Conservation (phyloP, 2,113 vertebrate species). For the Poeciliopsis turrubarensis region DNA sequence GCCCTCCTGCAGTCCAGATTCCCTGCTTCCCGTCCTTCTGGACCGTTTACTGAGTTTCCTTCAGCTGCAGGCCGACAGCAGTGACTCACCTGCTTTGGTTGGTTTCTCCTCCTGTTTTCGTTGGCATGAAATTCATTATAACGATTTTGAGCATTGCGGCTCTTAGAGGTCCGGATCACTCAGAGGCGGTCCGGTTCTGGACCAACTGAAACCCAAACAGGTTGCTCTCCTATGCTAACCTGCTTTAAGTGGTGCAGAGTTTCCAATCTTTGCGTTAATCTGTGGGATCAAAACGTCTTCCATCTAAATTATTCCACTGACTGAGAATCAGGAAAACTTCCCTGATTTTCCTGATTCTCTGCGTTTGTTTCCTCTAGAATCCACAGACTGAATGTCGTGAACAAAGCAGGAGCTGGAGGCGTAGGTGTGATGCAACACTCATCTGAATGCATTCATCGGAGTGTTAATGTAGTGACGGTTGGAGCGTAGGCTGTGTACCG, state of each 20-base stretch:
- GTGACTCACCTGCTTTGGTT: background rate
- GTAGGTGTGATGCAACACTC: background rate
- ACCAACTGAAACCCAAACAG: background rate
- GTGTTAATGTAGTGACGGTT: background rate
- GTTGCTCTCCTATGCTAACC: background rate
- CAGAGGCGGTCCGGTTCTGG: too few species aligned
- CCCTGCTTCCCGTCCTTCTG: background rate
- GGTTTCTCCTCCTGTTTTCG: background rate
- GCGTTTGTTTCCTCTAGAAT: too few species aligned
- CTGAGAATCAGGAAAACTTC: too few species aligned
- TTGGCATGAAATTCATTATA: background rate
- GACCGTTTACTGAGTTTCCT: background rate
- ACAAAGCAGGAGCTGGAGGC: background rate
- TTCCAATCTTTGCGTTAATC: too few species aligned
- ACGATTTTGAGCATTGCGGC: too few species aligned
- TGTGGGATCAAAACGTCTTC: too few species aligned
- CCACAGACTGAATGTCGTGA: background rate
- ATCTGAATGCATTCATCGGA: background rate
- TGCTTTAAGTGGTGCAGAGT: background rate
- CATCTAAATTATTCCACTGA: too few species aligned
- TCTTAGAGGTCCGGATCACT: background rate
- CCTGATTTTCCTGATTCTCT: too few species aligned
- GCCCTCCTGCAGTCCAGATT: background rate
- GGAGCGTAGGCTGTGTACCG: conserved; percentile 63
- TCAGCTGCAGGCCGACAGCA: background rate